These are phyloP conservation scores for Syngnathoides biaculeatus DNA, from an alignment of 2,113 vertebrate genomes.

Conservation along the genomic window DNA sequence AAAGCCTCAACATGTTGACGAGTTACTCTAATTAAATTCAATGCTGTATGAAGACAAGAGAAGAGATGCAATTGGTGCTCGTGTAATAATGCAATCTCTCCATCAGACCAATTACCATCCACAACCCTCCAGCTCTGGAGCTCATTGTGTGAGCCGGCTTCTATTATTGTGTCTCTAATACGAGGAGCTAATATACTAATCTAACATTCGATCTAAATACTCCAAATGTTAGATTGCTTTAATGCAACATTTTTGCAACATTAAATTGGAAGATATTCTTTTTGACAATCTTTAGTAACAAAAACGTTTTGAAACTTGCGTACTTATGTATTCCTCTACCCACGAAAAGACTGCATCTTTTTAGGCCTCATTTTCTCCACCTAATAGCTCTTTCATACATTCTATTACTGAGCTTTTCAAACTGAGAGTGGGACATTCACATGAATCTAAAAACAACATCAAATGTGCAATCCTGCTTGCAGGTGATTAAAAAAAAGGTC, in stretches of 20 bases:
- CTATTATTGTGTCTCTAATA: conserved; percentile 22
- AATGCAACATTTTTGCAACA: too few species aligned
- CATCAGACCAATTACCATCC: conserved; percentile 60
- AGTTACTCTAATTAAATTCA: conserved; percentile 71
- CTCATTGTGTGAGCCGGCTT: conserved; percentile 24
- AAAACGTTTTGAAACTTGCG: too few species aligned
- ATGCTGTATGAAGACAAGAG: conserved; percentile 61
- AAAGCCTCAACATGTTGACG: conserved; percentile 60
- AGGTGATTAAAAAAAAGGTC: not conserved
- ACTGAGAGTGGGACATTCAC: not conserved
- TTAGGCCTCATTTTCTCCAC: not conserved
- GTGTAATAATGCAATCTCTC: conserved; percentile 37
- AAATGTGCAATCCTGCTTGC: not conserved
- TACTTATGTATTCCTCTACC: not conserved
- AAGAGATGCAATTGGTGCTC: conserved; percentile 44
- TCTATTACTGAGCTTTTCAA: not conserved
- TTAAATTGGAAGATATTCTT: too few species aligned
- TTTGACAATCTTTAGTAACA: too few species aligned
- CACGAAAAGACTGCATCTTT: not conserved
- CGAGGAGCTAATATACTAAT: conserved; percentile 7
- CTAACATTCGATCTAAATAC: not conserved
- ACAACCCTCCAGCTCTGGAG: conserved; percentile 34
- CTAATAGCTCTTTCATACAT: not conserved
- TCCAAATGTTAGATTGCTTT: too few species aligned
- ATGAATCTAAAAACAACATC: not conserved